Percentiles rank a stretch among this genome's conserved stretches.
phyloP scores from a whole-genome alignment of 2,113 vertebrate species.

The Anarrhichthys ocellatus region DNA sequence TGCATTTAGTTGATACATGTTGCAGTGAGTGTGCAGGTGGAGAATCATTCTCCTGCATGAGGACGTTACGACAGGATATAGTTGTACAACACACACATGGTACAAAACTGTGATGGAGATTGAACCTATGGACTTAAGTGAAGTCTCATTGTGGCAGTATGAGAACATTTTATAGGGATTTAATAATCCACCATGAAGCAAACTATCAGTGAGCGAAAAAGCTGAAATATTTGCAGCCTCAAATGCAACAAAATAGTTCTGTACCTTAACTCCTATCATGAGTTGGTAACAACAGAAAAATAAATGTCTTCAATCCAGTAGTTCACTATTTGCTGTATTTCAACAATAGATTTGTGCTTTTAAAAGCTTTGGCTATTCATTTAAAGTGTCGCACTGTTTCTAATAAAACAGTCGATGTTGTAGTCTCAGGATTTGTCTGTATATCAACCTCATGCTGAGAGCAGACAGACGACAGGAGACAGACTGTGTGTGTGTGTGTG shows the following conservation, averaged over 20 bases:
- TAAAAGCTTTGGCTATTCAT: not conserved
- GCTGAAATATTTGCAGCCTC: not conserved
- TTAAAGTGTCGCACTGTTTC: not conserved
- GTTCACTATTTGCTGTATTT: not conserved
- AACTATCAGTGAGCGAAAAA: not conserved
- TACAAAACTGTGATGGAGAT: not conserved
- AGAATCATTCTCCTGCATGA: not conserved
- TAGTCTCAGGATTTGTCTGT: conserved; percentile 17
- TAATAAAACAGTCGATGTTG: conserved; percentile 13
- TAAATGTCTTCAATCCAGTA: not conserved
- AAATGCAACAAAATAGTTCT: not conserved
- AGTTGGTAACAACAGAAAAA: not conserved
- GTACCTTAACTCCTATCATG: not conserved
- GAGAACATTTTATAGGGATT: not conserved
- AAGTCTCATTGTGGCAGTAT: not conserved
- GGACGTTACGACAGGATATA: not conserved
- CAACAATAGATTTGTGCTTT: not conserved
- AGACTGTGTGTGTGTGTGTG: conserved; percentile 8
- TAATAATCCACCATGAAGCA: not conserved
- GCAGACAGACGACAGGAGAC: conserved; percentile 17
- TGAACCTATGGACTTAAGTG: not conserved
- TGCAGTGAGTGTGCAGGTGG: not conserved
- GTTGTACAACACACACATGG: not conserved
- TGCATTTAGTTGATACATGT: not conserved
- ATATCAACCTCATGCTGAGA: conserved; percentile 24